Percentiles rank a stretch among this genome's conserved stretches.
These are phyloP conservation scores for Otocyon megalotis DNA, from an alignment of 2,113 vertebrate genomes.

Conservation along the genomic window DNA sequence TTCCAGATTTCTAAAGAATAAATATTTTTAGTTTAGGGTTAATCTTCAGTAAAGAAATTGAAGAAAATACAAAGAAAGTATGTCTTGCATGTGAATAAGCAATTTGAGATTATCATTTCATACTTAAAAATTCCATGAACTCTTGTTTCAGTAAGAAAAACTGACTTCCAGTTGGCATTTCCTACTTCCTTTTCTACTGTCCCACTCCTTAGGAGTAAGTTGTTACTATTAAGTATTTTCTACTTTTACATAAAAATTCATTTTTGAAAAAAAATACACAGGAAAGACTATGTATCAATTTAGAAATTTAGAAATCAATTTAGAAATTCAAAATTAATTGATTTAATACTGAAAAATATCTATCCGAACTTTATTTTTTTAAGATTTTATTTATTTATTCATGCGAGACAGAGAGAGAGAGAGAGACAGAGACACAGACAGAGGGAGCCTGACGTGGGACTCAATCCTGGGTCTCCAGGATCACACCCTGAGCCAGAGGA, in stretches of 20 bases:
- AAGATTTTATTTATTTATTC: too few species aligned
- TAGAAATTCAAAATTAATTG: background rate
- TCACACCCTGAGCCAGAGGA: too few species aligned
- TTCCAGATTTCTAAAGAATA: background rate
- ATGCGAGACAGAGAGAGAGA: too few species aligned
- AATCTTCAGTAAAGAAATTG: background rate
- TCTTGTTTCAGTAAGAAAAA: background rate
- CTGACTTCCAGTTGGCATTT: background rate
- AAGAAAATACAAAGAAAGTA: background rate
- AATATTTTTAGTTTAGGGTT: background rate
- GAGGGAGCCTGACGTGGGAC: too few species aligned
- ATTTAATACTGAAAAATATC: background rate
- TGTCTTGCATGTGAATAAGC: background rate
- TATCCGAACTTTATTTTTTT: background rate
- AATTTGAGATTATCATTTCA: background rate
- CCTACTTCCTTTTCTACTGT: background rate
- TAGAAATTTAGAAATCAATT: background rate
- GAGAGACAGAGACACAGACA: too few species aligned
- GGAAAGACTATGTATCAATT: background rate
- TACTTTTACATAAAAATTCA: background rate
- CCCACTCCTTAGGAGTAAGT: background rate
- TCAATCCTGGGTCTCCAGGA: too few species aligned
- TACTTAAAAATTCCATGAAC: background rate
- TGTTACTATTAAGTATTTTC: background rate
- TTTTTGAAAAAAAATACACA: background rate